Conservation (phyloP, 2,113 vertebrate species). For the Fregetta grallaria region DNA sequence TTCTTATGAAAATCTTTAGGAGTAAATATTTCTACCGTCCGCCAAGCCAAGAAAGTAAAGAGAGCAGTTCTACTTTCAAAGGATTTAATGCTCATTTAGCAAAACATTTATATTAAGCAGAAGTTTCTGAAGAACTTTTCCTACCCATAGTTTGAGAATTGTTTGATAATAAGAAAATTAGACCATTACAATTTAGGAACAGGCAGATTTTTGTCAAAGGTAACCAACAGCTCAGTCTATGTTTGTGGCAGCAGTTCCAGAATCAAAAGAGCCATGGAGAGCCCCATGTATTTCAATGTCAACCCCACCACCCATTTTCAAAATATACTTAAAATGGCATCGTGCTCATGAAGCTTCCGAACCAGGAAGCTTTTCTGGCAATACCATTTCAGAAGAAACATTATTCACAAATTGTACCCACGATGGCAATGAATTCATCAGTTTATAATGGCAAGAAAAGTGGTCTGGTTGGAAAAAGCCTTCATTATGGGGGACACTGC, state of each 20-base stretch:
- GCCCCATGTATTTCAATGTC: neutral
- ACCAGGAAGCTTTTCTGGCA: neutral
- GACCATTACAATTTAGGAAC: neutral
- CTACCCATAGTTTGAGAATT: neutral
- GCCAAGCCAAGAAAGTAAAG: neutral
- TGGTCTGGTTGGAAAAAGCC: neutral
- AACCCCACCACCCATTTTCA: neutral
- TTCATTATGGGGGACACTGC: neutral
- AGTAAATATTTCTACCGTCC: neutral
- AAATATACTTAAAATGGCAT: neutral
- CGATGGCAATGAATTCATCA: neutral
- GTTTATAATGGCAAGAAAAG: neutral
- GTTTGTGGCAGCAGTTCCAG: neutral
- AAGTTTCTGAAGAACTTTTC: neutral
- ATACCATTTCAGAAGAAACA: neutral
- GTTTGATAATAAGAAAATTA: neutral
- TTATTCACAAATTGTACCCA: neutral
- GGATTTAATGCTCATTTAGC: neutral
- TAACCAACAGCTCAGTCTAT: neutral
- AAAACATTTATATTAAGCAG: neutral
- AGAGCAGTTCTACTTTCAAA: neutral
- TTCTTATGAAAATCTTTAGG: neutral
- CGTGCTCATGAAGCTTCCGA: neutral
- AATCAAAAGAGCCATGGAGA: neutral
- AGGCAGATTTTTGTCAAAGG: neutral